phyloP scores from a whole-genome alignment of 23 tunicate genomes.

The Clavelina lepadiformis region DNA sequence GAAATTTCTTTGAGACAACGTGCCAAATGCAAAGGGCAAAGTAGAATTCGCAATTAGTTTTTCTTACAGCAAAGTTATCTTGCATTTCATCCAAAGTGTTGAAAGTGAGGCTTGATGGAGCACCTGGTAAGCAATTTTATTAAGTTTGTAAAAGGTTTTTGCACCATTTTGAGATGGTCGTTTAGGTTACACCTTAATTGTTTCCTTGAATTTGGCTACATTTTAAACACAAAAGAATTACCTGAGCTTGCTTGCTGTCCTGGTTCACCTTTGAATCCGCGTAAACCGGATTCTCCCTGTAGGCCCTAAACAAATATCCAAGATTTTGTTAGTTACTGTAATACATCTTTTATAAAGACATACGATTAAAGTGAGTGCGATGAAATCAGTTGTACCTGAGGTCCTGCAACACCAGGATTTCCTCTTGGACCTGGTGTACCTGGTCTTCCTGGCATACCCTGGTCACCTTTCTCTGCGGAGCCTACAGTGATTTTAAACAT shows the following conservation, averaged over 20 bases:
- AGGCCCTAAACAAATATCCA: too few species aligned
- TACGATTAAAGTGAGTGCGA: too few species aligned
- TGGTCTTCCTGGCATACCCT: too few species aligned
- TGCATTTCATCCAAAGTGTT: constrained; percentile 1
- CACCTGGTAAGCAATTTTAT: constrained; percentile 3
- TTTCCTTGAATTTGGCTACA: too few species aligned
- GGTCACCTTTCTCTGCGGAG: too few species aligned
- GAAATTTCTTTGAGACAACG: too few species aligned
- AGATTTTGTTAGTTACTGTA: not conserved
- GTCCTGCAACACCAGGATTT: constrained; percentile 17
- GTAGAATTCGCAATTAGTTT: too few species aligned
- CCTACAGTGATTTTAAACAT: too few species aligned
- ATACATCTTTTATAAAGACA: too few species aligned
- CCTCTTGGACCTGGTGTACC: constrained; percentile 44
- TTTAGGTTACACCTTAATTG: too few species aligned
- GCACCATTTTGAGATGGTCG: not conserved
- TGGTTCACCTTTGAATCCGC: constrained; percentile 15
- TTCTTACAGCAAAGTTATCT: constrained; percentile 4
- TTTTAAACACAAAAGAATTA: too few species aligned
- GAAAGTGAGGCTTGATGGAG: not conserved
- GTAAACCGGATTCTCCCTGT: constrained; percentile 18
- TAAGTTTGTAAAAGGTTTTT: not conserved
- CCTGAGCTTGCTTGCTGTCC: not conserved
- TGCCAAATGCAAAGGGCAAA: too few species aligned
- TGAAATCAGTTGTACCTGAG: constrained; percentile 13